Base-by-base conservation (phyloP, 2,888 invertebrate genomes). In the Nysson spinosus region DNA sequence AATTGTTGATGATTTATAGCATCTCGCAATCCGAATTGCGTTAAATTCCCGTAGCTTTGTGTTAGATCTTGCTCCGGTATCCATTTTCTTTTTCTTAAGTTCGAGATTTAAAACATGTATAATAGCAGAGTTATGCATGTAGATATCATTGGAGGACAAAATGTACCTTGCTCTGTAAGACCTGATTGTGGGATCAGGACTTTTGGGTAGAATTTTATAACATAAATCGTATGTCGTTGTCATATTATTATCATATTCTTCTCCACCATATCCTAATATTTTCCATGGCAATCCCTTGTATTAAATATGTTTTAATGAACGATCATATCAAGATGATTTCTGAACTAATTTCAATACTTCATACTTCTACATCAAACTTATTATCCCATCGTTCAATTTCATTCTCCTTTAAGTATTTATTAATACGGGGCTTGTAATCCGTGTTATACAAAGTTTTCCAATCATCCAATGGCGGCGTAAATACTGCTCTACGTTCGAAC, bases 131-230 rank as follows among this genome's bases (percentile, higher is more conserved):
- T n/a, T n/a, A 20, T 35, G 5, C 16, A 19, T 24, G 24, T 24
- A 6, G 3, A 11, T 28, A 9, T 3, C 28, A 22, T 20, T 40
- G n/a, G 11, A 22, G 1, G 22, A 11, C 5, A 42, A 32, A n/a
- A 12, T 35, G 12, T 86, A 85, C 75, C 87, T 81, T 61, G 86
- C 85, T 72, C 84, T 88, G 78, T 88, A 90, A 69, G 86, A 82
- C 3, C 88, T 87, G 67, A 26, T 17, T 37, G 5, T 54, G 43
- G 35, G 50, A n/a, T 51, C 22, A 14, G 88, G 69, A 30, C n/a
- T n/a, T 47, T 88, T 89, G 0, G 90, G 90, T 37, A 90, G 83
- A 70, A 90, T 89, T 73, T 89, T 88, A 81, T 89, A 91, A 3
- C 88, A 89, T 6, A 91, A 79, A 76, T 91, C 90, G 64, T 88